Base-by-base conservation (phyloP, 1,140 invertebrate genomes). In the Tetragonula clypearis region DNA sequence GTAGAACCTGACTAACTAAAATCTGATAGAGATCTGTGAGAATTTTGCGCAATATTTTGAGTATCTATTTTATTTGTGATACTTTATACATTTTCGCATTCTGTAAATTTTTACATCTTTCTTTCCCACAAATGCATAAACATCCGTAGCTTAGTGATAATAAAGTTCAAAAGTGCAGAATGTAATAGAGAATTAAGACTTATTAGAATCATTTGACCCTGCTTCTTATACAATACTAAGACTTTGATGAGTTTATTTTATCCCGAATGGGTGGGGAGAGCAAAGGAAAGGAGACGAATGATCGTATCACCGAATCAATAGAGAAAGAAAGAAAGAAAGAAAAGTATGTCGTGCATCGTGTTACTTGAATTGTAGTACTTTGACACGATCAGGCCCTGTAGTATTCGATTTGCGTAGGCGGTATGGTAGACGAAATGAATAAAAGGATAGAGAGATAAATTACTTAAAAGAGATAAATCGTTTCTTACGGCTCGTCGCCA, bases 131-230 rank as follows among this genome's bases (percentile, higher is more conserved):
- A 49, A 49, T 49, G 41, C 41, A 49, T 49, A 49, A 49, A 49
- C 41, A 49, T 49, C 8, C 41, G 41, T 49, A 49, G 41, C 41
- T 49, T 49, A 49, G 41, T 8, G 41, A 49, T 49, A 49, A 49
- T 84, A 82, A 79, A 66, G 74, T 91, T 91, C 82, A 73, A 91
- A 89, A 89, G 84, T 84, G 79, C 68, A 87, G 77, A 87, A 88
- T 87, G 82, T 88, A 79, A 60, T 56, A 71, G 91, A 90, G 86
- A 92, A 91, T 94, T 93, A 93, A 94, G 92, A 89, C 87, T 90
- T 89, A 93, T 94, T 94, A 93, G 91, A 92, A 93, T 93, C 92
- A 86, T 93, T 94, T 94, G 92, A 94, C 93, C 93, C 88, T 90
- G 85, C 86, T 88, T 91, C 87, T 87, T 90, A 88, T 72, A 91